Evolutionary conservation across 2,797 vertebrate species (phyloP).

Genomic region (Adrianichthys oophorus): DNA sequence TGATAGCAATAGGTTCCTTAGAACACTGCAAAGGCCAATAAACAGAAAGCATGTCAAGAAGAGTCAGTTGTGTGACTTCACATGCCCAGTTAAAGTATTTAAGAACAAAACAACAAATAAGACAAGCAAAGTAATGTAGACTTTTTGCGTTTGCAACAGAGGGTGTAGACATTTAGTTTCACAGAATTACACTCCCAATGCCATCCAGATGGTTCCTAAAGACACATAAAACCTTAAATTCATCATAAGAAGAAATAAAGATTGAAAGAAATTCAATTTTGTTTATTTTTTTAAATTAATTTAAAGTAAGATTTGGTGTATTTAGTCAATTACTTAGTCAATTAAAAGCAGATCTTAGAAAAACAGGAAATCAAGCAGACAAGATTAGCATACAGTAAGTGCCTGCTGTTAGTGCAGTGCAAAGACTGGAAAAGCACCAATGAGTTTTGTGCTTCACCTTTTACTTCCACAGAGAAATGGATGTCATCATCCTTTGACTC

Average conservation of each 20-base stretch:
- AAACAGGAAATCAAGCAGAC: not conserved
- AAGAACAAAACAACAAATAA: constrained; percentile 28
- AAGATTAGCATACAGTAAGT: constrained; percentile 2
- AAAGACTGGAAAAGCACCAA: constrained; percentile 53
- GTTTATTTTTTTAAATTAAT: no score
- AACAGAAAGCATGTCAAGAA: constrained; percentile 18
- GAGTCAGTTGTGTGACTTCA: constrained; percentile 7
- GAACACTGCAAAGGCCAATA: constrained; percentile 20
- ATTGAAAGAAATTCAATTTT: no score
- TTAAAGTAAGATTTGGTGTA: no score
- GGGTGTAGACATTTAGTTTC: no score
- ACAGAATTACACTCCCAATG: no score
- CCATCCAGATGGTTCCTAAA: no score
- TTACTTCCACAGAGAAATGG: constrained; percentile 83
- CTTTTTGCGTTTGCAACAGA: no score
- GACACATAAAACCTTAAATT: no score
- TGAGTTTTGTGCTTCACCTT: constrained; percentile 76
- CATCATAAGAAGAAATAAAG: no score
- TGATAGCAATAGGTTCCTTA: constrained; percentile 4
- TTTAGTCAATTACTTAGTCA: no score
- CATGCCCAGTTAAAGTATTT: constrained; percentile 5
- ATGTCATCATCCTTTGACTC: constrained; percentile 76
- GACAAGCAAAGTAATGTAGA: constrained; percentile 7
- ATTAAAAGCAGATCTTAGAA: not conserved
- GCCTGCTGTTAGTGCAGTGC: constrained; percentile 43